Base-by-base conservation (phyloP, 2,888 invertebrate species). In the Lasioglossum marginatum region DNA sequence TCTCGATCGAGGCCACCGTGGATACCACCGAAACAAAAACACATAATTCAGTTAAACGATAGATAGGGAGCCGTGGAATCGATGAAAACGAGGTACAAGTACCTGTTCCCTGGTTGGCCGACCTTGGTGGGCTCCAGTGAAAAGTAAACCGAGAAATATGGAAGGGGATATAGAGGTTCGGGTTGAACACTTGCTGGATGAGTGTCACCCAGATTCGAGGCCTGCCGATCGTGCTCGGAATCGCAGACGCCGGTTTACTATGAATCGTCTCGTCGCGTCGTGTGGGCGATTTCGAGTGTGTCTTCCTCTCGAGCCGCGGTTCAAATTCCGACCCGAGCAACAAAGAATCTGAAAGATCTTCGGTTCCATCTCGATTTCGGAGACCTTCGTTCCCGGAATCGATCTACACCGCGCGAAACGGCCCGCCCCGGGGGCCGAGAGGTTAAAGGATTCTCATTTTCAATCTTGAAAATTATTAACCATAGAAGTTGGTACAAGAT, bases 71-170 rank as follows among this genome's bases (percentile, higher is more conserved):
- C 68, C 27, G 40, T 27, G n/a, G 63, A 74, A 74, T 74, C 83
- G 87, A 79, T 68, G 81, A 86, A 81, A 81, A 68, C 77, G 31
- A 16, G 63, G 31, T 23, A 37, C 14, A 37, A 57, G 70, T 60
- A 63, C 75, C 52, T 68, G 83, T 72, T 86, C 76, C 76, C 31
- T 70, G 45, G 71, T 79, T 37, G 79, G 31, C 60, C 63, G 87
- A 80, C 87, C 87, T 87, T 87, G 87, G 83, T 52, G 81, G 81
- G 79, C 79, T 82, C 81, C 63, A 77, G 87, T 83, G 83, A 86
- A 87, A 87, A 87, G 87, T 87, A 87, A 83, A 87, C 87, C 87
- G 85, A 73, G 77, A 68, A 57, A 37, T 45, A 37, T 52, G 86
- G 80, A 63, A 74, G 86, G 87, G 83, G 87, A 71, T 66, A 57